Percentiles rank a stretch among this genome's conserved stretches.
phyloP scores from a whole-genome alignment of 2,113 vertebrate species.

The Dicaeum eximium region DNA sequence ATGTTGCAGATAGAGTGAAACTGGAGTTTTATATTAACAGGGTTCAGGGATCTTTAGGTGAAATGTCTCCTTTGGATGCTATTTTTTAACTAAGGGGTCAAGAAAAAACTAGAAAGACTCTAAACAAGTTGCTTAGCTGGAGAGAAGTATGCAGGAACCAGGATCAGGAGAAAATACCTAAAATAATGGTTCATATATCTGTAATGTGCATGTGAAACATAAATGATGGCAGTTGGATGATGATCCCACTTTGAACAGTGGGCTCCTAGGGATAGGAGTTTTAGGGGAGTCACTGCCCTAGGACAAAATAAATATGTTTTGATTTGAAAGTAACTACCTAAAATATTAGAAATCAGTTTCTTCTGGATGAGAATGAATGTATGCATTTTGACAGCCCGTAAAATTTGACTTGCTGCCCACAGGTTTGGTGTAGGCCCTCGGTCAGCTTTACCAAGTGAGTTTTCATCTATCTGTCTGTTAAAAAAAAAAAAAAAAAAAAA shows the following conservation, averaged over 20 bases:
- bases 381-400: background rate
- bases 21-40: background rate
- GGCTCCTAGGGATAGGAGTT: rapidly evolving
- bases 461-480: background rate
- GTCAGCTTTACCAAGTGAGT: background rate
- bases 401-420: background rate
- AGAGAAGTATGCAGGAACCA: background rate
- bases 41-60: background rate
- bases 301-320: background rate
- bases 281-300: background rate
- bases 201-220: background rate
- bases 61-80: background rate
- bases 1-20: background rate
- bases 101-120: background rate
- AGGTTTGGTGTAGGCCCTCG: background rate
- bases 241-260: background rate
- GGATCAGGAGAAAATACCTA: background rate
- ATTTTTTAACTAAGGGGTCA: background rate
- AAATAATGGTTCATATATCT: background rate
- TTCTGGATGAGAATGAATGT: background rate
- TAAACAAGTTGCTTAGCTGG: background rate
- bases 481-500: too few species aligned
- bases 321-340: background rate
- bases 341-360: background rate
- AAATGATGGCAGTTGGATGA: background rate